Evolutionary conservation across 2,888 invertebrate species (phyloP), one percentile per base, ranked within the genome.

Genomic region (Euplagia quadripunctaria): DNA sequence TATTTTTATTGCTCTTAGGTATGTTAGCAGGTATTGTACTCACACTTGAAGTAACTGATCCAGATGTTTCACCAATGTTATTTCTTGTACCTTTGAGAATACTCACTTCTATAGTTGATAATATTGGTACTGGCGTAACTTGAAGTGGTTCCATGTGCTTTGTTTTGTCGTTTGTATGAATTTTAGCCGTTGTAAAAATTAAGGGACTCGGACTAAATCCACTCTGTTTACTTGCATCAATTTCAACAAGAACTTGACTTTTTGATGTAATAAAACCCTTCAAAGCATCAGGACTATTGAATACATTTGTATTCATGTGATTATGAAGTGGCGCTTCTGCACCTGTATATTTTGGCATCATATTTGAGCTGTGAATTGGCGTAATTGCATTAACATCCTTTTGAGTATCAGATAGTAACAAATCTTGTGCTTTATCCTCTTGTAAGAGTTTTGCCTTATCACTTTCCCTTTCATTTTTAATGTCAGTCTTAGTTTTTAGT

Each of bases 111-210:
- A 90, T 87, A 5, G 94, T 94, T 51, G 95, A 95, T 79, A 92
- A 82, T 83, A 95, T 94, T 67, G 95, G 95, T 49, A 90, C 91
- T 49, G 94, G 88, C 52, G 93, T 94, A 58, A 93, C 88, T 82
- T 94, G 94, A 70, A 94, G 85, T 58, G 94, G 93, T 85, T 94
- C 94, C 91, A 93, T 93, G 31, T 90, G 84, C 79, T 91, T 93
- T 43, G 87, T 86, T 88, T 93, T 93, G 64, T 87, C 89, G 78
- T 94, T 93, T 4, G 91, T 87, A 71, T 95, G 94, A 82, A 95
- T 96, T 91, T 95, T 96, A 11, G 96, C 96, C n/a, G 94, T 95
- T 41, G 95, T 96, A 81, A 96, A 95, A 81, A 96, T 95, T 77
- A 95, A 83, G 43, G 95, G 92, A 80, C 90, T 91, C 41, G 93